These are phyloP conservation scores for Girardinichthys multiradiatus DNA, from an alignment of 2,113 vertebrate genomes.

Conservation along the genomic window DNA sequence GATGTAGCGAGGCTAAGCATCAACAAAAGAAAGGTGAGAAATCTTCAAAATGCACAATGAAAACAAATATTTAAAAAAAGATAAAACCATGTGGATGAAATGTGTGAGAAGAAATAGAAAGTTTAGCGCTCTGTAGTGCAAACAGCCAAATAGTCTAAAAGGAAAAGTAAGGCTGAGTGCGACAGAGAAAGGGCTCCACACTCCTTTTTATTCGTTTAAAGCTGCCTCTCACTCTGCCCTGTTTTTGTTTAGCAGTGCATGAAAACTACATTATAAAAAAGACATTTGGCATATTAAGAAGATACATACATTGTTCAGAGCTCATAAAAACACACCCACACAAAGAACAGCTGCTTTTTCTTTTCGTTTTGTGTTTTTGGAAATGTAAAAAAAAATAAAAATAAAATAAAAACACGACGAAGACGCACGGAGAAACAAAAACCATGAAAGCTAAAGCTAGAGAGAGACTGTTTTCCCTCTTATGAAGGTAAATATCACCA, in stretches of 20 bases:
- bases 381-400: slow-evolving; percentile 69
- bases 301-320: slow-evolving; percentile 91
- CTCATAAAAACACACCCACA: slow-evolving; percentile 80
- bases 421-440: slow-evolving; percentile 41
- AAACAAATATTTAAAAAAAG: slow-evolving; percentile 28
- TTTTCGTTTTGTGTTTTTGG: slow-evolving; percentile 57
- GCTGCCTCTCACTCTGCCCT: slow-evolving; percentile 86
- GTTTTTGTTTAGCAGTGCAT: slow-evolving; percentile 88
- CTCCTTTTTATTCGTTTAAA: slow-evolving; percentile 77
- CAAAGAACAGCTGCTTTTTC: slow-evolving; percentile 85
- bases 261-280: slow-evolving; percentile 84
- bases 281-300: slow-evolving; percentile 89
- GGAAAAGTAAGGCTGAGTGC: slow-evolving; percentile 72
- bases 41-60: slow-evolving; percentile 34
- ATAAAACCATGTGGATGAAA: slow-evolving; percentile 41
- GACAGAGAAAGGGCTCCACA: slow-evolving; percentile 69
- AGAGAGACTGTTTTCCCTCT: background rate
- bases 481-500: slow-evolving; percentile 30
- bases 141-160: slow-evolving; percentile 67
- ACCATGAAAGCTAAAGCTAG: background rate
- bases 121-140: slow-evolving; percentile 64
- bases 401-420: slow-evolving; percentile 24
- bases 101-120: slow-evolving; percentile 44
- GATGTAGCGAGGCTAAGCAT: slow-evolving; percentile 52
- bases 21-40: slow-evolving; percentile 11